These are phyloP conservation scores for Athene noctua DNA, from an alignment of 2,113 vertebrate genomes.

Conservation along the genomic window DNA sequence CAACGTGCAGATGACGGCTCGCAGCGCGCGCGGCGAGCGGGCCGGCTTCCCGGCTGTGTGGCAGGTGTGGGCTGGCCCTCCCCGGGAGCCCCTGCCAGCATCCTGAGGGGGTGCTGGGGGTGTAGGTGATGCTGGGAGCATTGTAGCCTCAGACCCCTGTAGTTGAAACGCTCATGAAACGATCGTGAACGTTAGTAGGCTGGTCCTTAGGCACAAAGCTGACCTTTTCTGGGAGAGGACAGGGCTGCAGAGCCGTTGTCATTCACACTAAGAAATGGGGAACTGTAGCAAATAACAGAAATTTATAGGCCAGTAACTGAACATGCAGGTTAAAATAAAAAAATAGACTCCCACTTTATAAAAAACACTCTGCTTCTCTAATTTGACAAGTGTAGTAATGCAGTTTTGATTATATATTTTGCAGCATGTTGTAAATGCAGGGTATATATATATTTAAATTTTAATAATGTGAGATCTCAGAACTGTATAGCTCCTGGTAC, in stretches of 20 bases:
- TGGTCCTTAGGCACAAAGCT: neutral
- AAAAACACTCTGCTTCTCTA: neutral
- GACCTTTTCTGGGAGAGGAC: neutral
- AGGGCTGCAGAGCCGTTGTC: neutral
- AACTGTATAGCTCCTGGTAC: neutral
- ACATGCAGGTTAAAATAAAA: neutral
- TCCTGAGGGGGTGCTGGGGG: fast-evolving
- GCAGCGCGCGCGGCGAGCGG: fast-evolving
- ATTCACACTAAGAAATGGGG: neutral
- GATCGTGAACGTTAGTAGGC: neutral
- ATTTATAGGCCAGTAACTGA: neutral
- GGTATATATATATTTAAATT: neutral
- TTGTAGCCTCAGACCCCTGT: too few species aligned
- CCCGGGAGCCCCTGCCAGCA: neutral
- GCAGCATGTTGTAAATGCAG: neutral
- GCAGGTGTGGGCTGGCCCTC: too few species aligned
- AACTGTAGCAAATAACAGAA: neutral
- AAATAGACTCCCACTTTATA: neutral
- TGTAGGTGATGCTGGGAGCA: neutral
- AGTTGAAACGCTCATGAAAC: neutral
- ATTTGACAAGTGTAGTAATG: neutral
- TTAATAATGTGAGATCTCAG: neutral
- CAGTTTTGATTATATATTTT: neutral
- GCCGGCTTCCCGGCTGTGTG: neutral
- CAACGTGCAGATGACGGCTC: fast-evolving